Conservation (phyloP, 2,888 invertebrate species). For the Parasteatoda lunata region DNA sequence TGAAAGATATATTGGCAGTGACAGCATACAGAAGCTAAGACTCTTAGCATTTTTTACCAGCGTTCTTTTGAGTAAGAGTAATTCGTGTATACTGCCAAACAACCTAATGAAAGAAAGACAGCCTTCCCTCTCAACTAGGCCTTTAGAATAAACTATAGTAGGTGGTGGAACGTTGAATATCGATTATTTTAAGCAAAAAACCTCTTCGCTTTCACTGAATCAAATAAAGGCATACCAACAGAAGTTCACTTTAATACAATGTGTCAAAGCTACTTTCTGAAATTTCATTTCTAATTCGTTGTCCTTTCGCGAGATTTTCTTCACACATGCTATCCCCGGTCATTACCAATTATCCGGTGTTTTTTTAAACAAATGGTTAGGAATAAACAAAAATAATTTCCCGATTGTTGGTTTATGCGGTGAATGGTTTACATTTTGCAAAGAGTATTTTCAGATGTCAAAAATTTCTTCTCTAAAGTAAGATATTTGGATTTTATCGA, state of each 20-base stretch:
- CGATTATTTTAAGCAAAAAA: not conserved
- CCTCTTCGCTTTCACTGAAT: not conserved
- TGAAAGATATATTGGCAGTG: not conserved
- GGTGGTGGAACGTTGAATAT: not conserved
- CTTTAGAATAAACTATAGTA: not conserved
- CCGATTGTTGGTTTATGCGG: too few relatives aligned
- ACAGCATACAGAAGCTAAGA: not conserved
- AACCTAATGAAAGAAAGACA: not conserved
- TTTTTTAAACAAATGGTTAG: not conserved
- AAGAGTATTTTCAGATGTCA: too few relatives aligned
- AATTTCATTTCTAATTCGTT: slow-evolving; percentile 37
- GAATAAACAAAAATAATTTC: too few relatives aligned
- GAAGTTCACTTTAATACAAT: slow-evolving; percentile 51
- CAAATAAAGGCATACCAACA: slow-evolving; percentile 10
- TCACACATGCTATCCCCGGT: slow-evolving; percentile 10
- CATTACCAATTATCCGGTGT: slow-evolving; percentile 40
- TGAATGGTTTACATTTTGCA: too few relatives aligned
- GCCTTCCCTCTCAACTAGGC: not conserved
- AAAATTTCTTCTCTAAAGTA: too few relatives aligned
- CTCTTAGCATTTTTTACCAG: not conserved
- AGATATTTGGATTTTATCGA: too few relatives aligned
- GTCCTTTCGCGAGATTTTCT: slow-evolving; percentile 27
- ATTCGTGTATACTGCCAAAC: not conserved
- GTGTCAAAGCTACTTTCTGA: slow-evolving; percentile 51
- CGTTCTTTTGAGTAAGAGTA: not conserved